Percentiles rank a stretch among this genome's conserved stretches.
Evolutionary conservation across 2,113 vertebrate species (phyloP).

Genomic region (Larimichthys crocea): DNA sequence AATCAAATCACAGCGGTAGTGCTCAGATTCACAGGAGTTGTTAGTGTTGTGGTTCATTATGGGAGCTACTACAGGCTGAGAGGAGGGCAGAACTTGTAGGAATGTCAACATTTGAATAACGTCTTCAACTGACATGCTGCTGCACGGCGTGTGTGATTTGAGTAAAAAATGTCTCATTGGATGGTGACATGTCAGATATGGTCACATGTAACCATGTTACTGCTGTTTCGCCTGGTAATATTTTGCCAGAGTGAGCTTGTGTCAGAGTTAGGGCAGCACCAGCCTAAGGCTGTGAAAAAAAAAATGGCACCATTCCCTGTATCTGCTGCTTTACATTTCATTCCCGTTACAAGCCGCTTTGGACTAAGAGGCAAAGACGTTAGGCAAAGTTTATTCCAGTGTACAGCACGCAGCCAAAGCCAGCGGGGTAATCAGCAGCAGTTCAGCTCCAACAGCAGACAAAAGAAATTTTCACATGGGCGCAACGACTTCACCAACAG

Average conservation of each 20-base stretch:
- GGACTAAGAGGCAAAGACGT: constrained; percentile 54
- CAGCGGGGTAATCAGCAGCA: constrained; percentile 13
- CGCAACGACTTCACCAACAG: constrained; percentile 14
- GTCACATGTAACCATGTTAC: not conserved
- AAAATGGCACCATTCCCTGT: not conserved
- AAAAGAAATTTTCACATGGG: constrained; percentile 36
- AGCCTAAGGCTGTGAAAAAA: not conserved
- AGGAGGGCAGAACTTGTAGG: constrained; percentile 7
- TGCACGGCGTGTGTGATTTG: not conserved
- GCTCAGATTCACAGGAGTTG: constrained; percentile 25
- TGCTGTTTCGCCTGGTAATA: not conserved
- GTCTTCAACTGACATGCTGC: constrained; percentile 15
- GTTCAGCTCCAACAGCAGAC: constrained; percentile 38
- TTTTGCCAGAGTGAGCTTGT: not conserved
- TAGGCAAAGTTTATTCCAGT: constrained; percentile 33
- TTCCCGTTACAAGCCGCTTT: constrained; percentile 51
- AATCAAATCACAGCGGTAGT: constrained; percentile 40
- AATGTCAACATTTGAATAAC: constrained; percentile 37
- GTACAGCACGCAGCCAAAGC: constrained; percentile 28
- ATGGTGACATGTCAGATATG: constrained; percentile 21
- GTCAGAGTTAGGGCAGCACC: constrained; percentile 18
- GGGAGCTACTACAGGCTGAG: constrained; percentile 11
- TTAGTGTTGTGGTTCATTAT: constrained; percentile 39
- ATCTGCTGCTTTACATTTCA: constrained; percentile 57
- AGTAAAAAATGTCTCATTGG: constrained; percentile 7